phyloP scores from a whole-genome alignment of 1,140 invertebrate species.

The Zaprionus gabonicus region DNA sequence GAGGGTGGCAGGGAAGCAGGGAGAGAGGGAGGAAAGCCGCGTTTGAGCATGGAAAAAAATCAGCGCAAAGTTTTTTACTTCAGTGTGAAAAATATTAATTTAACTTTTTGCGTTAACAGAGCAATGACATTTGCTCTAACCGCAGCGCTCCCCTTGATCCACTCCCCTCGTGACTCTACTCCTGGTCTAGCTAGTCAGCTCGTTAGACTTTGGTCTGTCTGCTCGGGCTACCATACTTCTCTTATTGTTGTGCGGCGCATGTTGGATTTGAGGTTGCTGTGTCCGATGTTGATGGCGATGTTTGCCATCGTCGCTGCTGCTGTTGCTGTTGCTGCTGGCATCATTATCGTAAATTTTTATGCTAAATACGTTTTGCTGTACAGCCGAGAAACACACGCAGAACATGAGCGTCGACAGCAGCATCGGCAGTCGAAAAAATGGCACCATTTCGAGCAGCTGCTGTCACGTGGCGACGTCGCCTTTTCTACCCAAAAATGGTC shows the following conservation, averaged over 20 bases:
- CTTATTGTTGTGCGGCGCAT: slow-evolving; percentile 39
- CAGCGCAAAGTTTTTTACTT: slow-evolving; percentile 33
- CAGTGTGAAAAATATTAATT: slow-evolving; percentile 76
- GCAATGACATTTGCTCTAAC: slow-evolving; percentile 60
- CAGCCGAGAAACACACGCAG: slow-evolving; percentile 47
- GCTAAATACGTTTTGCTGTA: slow-evolving; percentile 83
- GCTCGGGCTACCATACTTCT: slow-evolving; percentile 17
- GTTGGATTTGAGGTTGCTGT: slow-evolving; percentile 56
- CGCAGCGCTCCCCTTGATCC: slow-evolving; percentile 1
- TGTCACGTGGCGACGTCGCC: slow-evolving; percentile 46
- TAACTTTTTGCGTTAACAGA: slow-evolving; percentile 76
- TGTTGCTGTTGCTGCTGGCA: slow-evolving; percentile 50
- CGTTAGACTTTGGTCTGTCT: slow-evolving; percentile 35
- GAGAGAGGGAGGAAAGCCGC: background rate
- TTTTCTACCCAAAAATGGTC: slow-evolving; percentile 34
- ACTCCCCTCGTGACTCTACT: background rate
- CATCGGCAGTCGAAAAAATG: slow-evolving; percentile 29
- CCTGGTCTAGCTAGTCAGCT: background rate
- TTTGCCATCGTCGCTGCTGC: slow-evolving; percentile 24
- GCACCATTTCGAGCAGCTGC: slow-evolving; percentile 67
- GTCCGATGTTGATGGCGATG: slow-evolving; percentile 17
- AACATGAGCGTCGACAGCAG: slow-evolving; percentile 16
- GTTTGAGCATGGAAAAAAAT: slow-evolving; percentile 17
- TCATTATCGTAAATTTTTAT: slow-evolving; percentile 84
- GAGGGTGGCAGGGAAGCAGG: background rate